These are phyloP conservation scores for Labeo catla DNA, from an alignment of 2,113 vertebrate species.

Conservation along the genomic window DNA sequence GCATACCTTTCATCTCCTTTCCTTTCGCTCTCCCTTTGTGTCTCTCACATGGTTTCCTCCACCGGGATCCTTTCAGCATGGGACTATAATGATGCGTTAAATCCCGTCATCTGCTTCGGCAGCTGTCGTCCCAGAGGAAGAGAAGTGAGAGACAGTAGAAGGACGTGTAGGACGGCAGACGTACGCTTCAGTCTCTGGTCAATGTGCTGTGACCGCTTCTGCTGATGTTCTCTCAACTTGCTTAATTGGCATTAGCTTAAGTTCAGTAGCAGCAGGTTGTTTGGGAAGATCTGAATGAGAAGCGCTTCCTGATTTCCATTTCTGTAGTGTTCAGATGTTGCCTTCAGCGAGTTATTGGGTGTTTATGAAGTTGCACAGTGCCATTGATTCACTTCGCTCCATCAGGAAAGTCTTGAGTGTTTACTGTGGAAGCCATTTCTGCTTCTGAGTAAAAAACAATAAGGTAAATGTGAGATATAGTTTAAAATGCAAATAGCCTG, in stretches of 20 bases:
- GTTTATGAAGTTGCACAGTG: neutral
- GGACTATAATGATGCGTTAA: constrained; percentile 67
- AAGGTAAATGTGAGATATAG: neutral
- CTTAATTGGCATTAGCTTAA: neutral
- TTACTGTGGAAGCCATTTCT: neutral
- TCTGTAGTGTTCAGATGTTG: neutral
- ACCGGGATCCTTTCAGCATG: constrained; percentile 37
- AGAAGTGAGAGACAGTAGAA: constrained; percentile 35
- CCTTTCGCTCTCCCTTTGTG: neutral
- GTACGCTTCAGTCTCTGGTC: constrained; percentile 24
- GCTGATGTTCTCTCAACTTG: constrained; percentile 9
- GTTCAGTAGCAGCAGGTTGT: neutral
- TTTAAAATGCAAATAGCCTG: neutral
- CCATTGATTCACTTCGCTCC: neutral
- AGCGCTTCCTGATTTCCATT: neutral
- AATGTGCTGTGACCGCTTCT: constrained; percentile 51
- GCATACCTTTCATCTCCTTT: constrained; percentile 37
- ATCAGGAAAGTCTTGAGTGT: no score
- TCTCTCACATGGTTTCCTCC: constrained; percentile 13
- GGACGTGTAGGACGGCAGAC: constrained; percentile 28
- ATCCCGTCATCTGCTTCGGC: constrained; percentile 60
- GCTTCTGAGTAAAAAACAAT: no score
- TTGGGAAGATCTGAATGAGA: neutral
- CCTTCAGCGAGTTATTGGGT: neutral
- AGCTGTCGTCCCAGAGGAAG: constrained; percentile 59